Conservation (phyloP, 2,113 vertebrate genomes). For the Notothenia rossii region DNA sequence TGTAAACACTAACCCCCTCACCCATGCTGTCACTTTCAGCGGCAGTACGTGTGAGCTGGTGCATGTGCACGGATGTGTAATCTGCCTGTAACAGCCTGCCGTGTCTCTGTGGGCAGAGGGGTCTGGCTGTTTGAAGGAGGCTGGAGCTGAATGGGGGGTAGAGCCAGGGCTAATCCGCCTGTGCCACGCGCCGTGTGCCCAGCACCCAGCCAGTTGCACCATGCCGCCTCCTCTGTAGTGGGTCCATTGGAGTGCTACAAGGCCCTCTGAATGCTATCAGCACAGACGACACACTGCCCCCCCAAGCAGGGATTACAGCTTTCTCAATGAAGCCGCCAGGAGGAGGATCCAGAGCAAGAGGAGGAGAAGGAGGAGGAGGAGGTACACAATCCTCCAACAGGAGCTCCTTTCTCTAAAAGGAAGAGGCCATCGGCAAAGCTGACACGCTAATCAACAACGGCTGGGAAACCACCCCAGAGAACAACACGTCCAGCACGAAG, state of each 20-base stretch:
- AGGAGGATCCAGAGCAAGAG: slow-evolving; percentile 67
- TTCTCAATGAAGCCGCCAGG: slow-evolving; percentile 74
- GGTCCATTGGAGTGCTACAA: slow-evolving; percentile 75
- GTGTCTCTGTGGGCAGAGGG: slow-evolving; percentile 58
- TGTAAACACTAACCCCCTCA: slow-evolving; percentile 49
- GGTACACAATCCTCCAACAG: slow-evolving; percentile 67
- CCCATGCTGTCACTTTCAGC: slow-evolving; percentile 31
- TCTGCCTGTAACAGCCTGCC: slow-evolving; percentile 74
- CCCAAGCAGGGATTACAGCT: slow-evolving; percentile 82
- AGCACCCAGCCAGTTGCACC: slow-evolving; percentile 74
- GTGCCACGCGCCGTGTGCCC: slow-evolving; percentile 67
- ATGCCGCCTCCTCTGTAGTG: slow-evolving; percentile 72
- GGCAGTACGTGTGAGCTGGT: slow-evolving; percentile 36
- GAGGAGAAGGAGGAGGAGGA: slow-evolving; percentile 69
- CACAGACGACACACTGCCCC: slow-evolving; percentile 80
- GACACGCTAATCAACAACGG: slow-evolving; percentile 68
- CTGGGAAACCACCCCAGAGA: slow-evolving; percentile 69
- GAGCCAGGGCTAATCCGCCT: slow-evolving; percentile 75
- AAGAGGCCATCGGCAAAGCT: slow-evolving; percentile 72
- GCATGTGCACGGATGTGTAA: slow-evolving; percentile 65
- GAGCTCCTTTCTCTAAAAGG: slow-evolving; percentile 67
- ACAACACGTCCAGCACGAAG: slow-evolving; percentile 42
- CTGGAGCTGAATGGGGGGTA: slow-evolving; percentile 57
- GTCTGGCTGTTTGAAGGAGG: slow-evolving; percentile 67
- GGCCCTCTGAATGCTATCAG: slow-evolving; percentile 83